Conservation (phyloP, 2,888 invertebrate genomes). For the Himalopsyche anomala region DNA sequence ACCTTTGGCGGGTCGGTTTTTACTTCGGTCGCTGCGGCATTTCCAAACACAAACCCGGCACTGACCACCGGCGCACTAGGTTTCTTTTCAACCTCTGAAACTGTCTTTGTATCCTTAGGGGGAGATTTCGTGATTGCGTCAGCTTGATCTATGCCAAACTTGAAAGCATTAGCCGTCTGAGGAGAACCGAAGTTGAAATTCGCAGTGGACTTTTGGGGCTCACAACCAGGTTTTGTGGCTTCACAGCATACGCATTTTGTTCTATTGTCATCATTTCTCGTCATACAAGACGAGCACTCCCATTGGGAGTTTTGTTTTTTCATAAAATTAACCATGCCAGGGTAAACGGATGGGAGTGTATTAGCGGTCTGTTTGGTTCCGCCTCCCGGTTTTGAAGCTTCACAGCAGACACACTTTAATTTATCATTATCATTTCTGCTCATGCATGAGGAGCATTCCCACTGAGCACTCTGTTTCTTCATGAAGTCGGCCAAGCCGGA, state of each 20-base stretch:
- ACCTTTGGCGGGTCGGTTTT: conserved; percentile 49
- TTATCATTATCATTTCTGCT: conserved; percentile 76
- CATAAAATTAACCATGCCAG: conserved; percentile 57
- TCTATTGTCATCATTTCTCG: conserved; percentile 75
- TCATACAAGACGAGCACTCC: conserved; percentile 80
- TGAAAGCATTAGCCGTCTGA: conserved; percentile 69
- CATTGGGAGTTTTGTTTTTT: conserved; percentile 72
- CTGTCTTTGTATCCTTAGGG: not conserved
- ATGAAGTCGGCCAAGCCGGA: conserved; percentile 64
- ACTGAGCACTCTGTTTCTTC: conserved; percentile 69
- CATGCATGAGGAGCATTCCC: conserved; percentile 83
- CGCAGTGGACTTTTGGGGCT: conserved; percentile 65
- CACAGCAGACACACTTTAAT: conserved; percentile 77
- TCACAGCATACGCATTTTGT: conserved; percentile 79
- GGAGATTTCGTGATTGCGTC: conserved; percentile 62
- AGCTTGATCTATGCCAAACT: conserved; percentile 75
- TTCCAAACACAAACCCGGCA: conserved; percentile 71
- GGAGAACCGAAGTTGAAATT: conserved; percentile 66
- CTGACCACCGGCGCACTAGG: conserved; percentile 66
- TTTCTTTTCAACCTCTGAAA: conserved; percentile 72
- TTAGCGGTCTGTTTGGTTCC: conserved; percentile 41
- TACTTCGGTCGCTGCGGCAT: conserved; percentile 61
- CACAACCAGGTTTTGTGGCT: conserved; percentile 73
- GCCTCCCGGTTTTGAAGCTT: conserved; percentile 70
- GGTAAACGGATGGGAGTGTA: conserved; percentile 35